Conservation (phyloP, 2,113 vertebrate species). For the Ailurus styani region DNA sequence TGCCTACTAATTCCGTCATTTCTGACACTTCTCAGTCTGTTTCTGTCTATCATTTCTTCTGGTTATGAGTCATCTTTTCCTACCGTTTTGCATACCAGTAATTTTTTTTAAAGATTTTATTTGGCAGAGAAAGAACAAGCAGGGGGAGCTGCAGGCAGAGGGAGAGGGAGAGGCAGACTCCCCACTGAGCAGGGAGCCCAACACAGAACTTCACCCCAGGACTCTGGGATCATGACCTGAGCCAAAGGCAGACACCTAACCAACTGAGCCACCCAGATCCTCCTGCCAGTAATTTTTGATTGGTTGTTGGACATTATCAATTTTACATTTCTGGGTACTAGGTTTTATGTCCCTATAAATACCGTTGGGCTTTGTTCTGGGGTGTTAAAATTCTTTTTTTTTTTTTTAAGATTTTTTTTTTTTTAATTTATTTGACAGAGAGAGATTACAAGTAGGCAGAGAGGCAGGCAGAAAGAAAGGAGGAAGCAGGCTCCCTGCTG, state of each 20-base stretch:
- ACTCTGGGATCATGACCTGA: not conserved
- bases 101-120: not conserved
- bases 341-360: not conserved
- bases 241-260: not conserved
- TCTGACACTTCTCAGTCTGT: not conserved
- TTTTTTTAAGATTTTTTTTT: no score
- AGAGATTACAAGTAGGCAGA: no score
- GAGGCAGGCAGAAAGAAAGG: no score
- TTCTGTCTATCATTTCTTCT: not conserved
- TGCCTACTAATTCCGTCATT: not conserved
- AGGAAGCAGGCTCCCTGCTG: no score
- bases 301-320: not conserved
- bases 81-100: not conserved
- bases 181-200: not conserved
- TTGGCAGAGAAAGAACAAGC: not conserved
- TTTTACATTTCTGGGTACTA: not conserved
- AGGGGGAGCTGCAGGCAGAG: not conserved
- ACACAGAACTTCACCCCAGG: not conserved
- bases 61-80: not conserved
- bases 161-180: not conserved
- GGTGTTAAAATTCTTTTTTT: not conserved
- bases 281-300: not conserved
- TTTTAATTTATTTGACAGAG: no score
- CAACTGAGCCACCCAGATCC: not conserved
- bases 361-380: not conserved